Base-by-base conservation (phyloP, 2,888 invertebrate species). In the Melangyna quadrimaculata region DNA sequence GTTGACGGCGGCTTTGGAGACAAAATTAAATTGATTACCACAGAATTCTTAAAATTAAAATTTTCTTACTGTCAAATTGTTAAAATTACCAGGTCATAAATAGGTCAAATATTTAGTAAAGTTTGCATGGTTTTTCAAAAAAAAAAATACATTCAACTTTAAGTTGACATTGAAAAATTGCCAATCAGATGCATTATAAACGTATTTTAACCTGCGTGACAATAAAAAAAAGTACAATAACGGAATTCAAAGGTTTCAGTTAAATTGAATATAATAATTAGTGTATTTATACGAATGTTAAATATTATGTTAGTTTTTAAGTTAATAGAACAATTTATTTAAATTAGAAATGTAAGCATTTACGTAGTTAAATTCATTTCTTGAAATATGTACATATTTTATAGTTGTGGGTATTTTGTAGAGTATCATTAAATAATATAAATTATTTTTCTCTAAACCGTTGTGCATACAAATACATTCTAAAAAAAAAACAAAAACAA, bases 361-460 rank as follows among this genome's bases (percentile, higher is more conserved):
- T 83, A 82, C 48, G 63, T 78, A n/a, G n/a, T n/a, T n/a, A 40
- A 32, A 51, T 59, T n/a, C n/a, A n/a, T 61, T 45, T 40, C 19
- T 17, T 43, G 9, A 40, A 14, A n/a, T n/a, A 40, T 19, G 22
- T 17, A n/a, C 1, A 8, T 24, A n/a, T 19, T n/a, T 6, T 48
- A 51, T n/a, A 14, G 24, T 24, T 51, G n/a, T n/a, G 5, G 24
- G 6, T 24, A 24, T 24, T 51, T 27, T 51, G 7, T 14, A 51
- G 6, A 51, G 19, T 12, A 35, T 35, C 10, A 43, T n/a, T n/a
- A 8, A 37, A 37, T 37, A 14, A 17, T 17, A 7, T 17, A 43
- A n/a, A 3, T 7, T 40, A n/a, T 3, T n/a, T 40, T 14, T 37
- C 4, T n/a, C n/a, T 17, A 43, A 43, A 43, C n/a, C n/a, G n/a